Evolutionary conservation across 2,113 vertebrate species (phyloP).

Genomic region (Poecilia latipinna): DNA sequence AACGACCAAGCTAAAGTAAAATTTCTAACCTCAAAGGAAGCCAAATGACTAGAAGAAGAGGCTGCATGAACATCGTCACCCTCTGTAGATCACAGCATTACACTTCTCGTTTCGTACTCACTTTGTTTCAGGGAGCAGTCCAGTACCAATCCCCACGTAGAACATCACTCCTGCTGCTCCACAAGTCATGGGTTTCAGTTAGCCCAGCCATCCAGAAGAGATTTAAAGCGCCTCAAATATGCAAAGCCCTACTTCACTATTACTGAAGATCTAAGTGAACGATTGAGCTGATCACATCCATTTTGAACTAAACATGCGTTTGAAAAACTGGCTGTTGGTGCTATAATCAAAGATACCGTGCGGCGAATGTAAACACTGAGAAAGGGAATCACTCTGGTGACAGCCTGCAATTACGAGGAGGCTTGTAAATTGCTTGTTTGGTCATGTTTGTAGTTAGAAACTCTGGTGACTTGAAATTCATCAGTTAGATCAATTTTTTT

Average conservation of each 20-base stretch:
- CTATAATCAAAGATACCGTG: neutral
- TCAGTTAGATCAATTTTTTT: too few relatives aligned
- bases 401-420: neutral
- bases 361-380: neutral
- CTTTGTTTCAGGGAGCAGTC: neutral
- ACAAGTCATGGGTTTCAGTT: constrained; percentile 8
- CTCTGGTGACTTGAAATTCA: too few relatives aligned
- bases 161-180: neutral
- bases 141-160: neutral
- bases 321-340: neutral
- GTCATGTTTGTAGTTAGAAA: neutral
- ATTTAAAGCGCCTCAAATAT: constrained; percentile 18
- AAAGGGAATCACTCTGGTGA: neutral
- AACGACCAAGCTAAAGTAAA: constrained; percentile 40
- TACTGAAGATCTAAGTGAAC: neutral
- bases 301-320: neutral
- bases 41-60: neutral
- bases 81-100: neutral
- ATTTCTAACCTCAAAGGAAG: constrained; percentile 32
- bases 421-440: too few relatives aligned
- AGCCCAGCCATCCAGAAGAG: constrained; percentile 37
- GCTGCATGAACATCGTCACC: too few relatives aligned
- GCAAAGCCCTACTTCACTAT: neutral
- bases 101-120: neutral
- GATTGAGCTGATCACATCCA: neutral